Evolutionary conservation across 2,113 vertebrate species (phyloP).

Genomic region (Hippocampus mohnikei): DNA sequence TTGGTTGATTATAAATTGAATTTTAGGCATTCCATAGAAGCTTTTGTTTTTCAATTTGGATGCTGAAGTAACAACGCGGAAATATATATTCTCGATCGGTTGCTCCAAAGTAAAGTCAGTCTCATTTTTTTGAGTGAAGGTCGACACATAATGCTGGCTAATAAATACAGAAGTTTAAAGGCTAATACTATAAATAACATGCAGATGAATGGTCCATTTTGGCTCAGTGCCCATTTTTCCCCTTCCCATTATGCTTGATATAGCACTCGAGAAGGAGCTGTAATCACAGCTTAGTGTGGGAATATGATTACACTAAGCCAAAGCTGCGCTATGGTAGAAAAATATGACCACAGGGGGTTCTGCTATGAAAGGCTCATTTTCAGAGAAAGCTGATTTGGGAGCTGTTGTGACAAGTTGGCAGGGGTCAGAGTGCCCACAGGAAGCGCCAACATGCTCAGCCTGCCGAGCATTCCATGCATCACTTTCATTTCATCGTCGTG

Average conservation of each 20-base stretch:
- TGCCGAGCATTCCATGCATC: constrained; percentile 18
- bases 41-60: not conserved
- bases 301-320: constrained; percentile 54
- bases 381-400: constrained; percentile 15
- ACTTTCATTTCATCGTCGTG: not conserved
- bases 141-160: not conserved
- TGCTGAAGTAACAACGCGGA: not conserved
- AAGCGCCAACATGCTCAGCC: not conserved
- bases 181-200: not conserved
- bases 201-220: not conserved
- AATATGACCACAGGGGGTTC: constrained; percentile 38
- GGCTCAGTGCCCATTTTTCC: constrained; percentile 4
- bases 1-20: not conserved
- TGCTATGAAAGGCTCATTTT: constrained; percentile 51
- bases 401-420: constrained; percentile 17
- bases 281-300: constrained; percentile 50
- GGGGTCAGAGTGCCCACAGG: constrained; percentile 14
- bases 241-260: constrained; percentile 19
- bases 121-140: not conserved
- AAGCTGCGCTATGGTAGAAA: constrained; percentile 21
- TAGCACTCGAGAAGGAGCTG: constrained; percentile 31
- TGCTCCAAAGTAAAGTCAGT: not conserved
- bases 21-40: not conserved
- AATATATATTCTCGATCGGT: not conserved
- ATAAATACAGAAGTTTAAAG: not conserved